Base-by-base conservation (phyloP, 2,888 invertebrate species). In the Megalurothrips usitatus region DNA sequence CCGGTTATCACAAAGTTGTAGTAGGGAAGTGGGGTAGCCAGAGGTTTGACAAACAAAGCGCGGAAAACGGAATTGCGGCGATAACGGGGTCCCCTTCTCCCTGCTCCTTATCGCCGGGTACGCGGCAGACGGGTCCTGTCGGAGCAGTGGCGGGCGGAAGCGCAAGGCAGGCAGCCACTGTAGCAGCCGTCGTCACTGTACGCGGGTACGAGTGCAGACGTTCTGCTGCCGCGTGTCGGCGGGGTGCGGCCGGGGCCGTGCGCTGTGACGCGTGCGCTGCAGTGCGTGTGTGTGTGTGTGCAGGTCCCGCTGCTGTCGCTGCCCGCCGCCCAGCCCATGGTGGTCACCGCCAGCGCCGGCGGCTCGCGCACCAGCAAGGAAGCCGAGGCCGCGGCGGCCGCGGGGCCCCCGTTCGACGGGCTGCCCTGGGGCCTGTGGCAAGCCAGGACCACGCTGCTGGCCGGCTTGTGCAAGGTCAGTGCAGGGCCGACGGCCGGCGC, bases 391-490 rank as follows among this genome's bases (percentile, higher is more conserved):
- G 19, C 23, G 26, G 23, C 68, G 9, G 23, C 23, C 68, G 23
- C 26, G 12, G 23, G 11, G 11, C 68, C 68, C 23, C 23, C 68
- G 10, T 75, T 75, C 68, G 68, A 75, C 68, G 68, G 68, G 12
- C 68, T 75, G 68, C 68, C 68, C 26, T 75, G 68, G 68, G 68
- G 68, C 10, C 26, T n/a, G 23, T 75, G 68, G 68, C 68, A 75
- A 11, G 68, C 68, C 68, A 23, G 68, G 12, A 75, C 68, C 26
- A 75, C 68, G 68, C 68, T 75, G 12, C 68, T 75, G 26, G 23
- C 68, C 26, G 68, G 68, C 12, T 26, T 75, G 8, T 75, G 68
- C 26, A 75, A 75, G 68, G 68, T 75, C 23, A 75, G 68, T 58
- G 14, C 6, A 12, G 10, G 58, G 58, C 17, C 19, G n/a, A 58